phyloP scores from a whole-genome alignment of 2,888 invertebrate genomes.

The Eutolmus rufibarbis region DNA sequence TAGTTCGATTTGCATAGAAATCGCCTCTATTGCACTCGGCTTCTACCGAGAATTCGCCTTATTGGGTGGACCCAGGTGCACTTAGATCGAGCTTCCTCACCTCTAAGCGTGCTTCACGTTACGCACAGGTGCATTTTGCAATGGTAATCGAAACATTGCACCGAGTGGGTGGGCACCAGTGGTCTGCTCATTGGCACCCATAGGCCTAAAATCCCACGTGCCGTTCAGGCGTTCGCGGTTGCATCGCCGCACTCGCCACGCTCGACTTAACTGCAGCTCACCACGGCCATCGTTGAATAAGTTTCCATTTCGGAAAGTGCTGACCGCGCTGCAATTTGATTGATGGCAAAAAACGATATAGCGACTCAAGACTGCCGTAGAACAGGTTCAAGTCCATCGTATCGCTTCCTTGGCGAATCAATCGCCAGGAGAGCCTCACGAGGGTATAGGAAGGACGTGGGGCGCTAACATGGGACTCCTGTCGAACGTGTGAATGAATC shows the following conservation, averaged over 20 bases:
- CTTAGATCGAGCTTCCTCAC: background rate
- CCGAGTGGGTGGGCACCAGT: background rate
- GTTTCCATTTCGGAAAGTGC: background rate
- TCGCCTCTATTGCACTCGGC: background rate
- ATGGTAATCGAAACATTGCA: background rate
- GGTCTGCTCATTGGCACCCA: background rate
- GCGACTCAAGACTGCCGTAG: background rate
- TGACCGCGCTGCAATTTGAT: background rate
- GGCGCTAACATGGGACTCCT: background rate
- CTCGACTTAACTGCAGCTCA: background rate
- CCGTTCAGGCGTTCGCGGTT: background rate
- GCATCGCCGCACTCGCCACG: background rate
- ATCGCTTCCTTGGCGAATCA: background rate
- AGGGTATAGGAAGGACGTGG: background rate
- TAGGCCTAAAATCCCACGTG: background rate
- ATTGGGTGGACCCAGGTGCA: background rate
- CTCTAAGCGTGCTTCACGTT: background rate
- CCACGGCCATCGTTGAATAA: background rate
- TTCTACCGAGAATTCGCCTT: constrained; percentile 2
- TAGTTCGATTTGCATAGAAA: background rate
- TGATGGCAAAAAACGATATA: background rate
- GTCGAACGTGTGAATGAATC: background rate
- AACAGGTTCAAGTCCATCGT: background rate
- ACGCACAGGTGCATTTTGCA: background rate
- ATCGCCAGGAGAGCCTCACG: background rate